Conservation (phyloP, 2,888 invertebrate genomes). For the Agrotis puta region DNA sequence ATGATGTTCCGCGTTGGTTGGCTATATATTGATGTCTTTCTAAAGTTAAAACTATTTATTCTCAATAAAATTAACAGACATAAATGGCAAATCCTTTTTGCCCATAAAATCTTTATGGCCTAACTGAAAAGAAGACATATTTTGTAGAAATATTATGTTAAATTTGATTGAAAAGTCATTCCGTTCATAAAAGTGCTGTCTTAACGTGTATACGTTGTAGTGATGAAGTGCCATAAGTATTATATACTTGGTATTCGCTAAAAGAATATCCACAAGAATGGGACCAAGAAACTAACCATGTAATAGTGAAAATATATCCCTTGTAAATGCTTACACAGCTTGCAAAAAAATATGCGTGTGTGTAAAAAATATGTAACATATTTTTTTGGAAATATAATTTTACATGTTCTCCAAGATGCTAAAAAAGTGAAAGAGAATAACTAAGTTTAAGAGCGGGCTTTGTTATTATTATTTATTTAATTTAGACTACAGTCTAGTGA, state of each 20-base stretch:
- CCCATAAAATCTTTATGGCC: too few species aligned
- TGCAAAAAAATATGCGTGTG: neutral
- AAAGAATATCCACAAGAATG: slow-evolving; percentile 21
- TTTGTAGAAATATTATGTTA: too few species aligned
- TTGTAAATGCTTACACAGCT: slow-evolving; percentile 23
- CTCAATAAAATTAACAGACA: too few species aligned
- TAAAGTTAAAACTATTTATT: too few species aligned
- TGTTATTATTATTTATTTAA: too few species aligned
- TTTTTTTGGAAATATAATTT: slow-evolving; percentile 3
- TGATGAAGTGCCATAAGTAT: slow-evolving; percentile 11
- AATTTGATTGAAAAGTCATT: slow-evolving; percentile 35
- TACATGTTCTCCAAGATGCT: neutral
- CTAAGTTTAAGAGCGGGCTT: neutral
- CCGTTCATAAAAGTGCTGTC: slow-evolving; percentile 25
- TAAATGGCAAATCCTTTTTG: too few species aligned
- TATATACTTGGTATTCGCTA: slow-evolving; percentile 8
- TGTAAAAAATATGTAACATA: too few species aligned
- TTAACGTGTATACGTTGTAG: neutral
- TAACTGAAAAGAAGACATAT: too few species aligned
- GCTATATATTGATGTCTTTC: too few species aligned
- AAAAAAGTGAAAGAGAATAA: slow-evolving; percentile 7
- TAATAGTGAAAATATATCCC: slow-evolving; percentile 20
- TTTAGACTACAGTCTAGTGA: too few species aligned
- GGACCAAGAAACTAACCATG: slow-evolving; percentile 44
- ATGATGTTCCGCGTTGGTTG: too few species aligned